phyloP scores from a whole-genome alignment of 1,140 invertebrate genomes.

The Drosophila obscura region DNA sequence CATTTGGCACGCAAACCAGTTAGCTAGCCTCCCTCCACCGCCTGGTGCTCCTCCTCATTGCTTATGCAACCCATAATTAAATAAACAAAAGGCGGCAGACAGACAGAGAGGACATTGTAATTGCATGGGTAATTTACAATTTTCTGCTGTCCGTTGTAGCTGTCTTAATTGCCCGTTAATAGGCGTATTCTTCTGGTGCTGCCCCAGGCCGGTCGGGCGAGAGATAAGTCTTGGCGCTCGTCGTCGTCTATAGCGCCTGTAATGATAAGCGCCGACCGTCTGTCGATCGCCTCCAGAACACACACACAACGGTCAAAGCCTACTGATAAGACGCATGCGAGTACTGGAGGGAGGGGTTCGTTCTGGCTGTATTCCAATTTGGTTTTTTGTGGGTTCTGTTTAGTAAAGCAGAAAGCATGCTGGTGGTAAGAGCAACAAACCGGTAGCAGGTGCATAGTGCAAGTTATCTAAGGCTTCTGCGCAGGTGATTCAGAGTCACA shows the following conservation, averaged over 20 bases:
- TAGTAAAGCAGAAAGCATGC: constrained; percentile 61
- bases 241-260: neutral
- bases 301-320: too few relatives aligned
- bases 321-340: constrained; percentile 46
- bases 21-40: neutral
- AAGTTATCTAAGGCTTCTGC: neutral
- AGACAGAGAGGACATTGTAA: constrained; percentile 21
- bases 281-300: constrained; percentile 12
- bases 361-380: constrained; percentile 38
- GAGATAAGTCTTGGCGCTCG: constrained; percentile 20
- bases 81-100: neutral
- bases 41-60: neutral
- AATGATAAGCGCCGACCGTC: constrained; percentile 33
- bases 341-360: too few relatives aligned
- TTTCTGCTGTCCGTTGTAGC: constrained; percentile 21
- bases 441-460: neutral
- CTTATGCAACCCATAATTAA: constrained; percentile 40
- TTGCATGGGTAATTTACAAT: constrained; percentile 48
- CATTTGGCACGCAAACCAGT: constrained; percentile 44
- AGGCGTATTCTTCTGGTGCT: constrained; percentile 15
- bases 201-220: neutral
- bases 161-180: constrained; percentile 38
- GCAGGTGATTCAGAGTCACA: constrained; percentile 46
- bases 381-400: constrained; percentile 17
- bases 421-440: constrained; percentile 59